Base-by-base conservation (phyloP, 2,888 invertebrate genomes). In the Rhamphomyia laevipes region DNA sequence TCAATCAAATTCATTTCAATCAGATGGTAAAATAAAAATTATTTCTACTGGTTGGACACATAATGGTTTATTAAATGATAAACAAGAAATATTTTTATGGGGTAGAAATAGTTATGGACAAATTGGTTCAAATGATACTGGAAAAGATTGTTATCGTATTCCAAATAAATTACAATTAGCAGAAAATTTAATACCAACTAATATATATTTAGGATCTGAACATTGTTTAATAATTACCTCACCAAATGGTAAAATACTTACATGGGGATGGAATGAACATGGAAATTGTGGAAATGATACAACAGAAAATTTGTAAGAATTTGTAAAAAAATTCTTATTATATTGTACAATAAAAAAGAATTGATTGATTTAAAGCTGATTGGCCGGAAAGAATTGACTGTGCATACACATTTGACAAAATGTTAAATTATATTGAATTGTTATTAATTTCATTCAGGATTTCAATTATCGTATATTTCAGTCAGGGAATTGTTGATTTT, bases 191-290 rank as follows among this genome's bases (percentile, higher is more conserved):
- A 43, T 50, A 2, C 63, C 65, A 1, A 59, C 57, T 6, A 56
- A 57, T n/a, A 18, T 69, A 1, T 61, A 66, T 55, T 68, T 83
- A 56, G 90, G 90, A 2, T 86, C 89, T 1, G 89, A 90, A 60
- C 90, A 90, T 62, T 85, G 82, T 42, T 64, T 90, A 55, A 81
- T 83, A 53, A 67, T 86, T 54, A 76, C 77, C 58, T 76, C 73
- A 53, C 18, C 12, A 40, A 76, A 78, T 53, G 81, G 81, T 31
- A 73, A 75, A 45, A 64, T 89, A 7, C 81, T 79, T 62, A 78
- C 83, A 17, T 91, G 90, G 89, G 90, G 90, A 1, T 91, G 90
- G 90, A 90, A 91, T 68, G 90, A 91, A 62, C 90, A 90, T 70
- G 86, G 85, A 37, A 89, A 84, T 64, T 89, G 89, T 60, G 90